Evolutionary conservation across 2,888 invertebrate species (phyloP).

Genomic region (Nebria salina): DNA sequence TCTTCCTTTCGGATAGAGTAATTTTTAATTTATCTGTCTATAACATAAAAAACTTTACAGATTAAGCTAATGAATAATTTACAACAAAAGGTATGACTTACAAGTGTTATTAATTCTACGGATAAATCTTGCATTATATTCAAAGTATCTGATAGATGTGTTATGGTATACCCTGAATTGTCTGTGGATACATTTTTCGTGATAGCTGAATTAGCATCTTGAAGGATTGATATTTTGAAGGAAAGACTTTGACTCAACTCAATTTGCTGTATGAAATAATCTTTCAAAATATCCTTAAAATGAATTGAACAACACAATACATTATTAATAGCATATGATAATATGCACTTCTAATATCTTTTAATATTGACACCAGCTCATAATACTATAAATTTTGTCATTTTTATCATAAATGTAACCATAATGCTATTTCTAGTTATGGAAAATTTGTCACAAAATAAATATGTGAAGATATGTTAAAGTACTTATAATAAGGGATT

Average conservation of each 20-base stretch:
- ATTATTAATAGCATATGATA: background rate
- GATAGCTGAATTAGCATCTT: slow-evolving; percentile 59
- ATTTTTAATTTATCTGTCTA: slow-evolving; percentile 34
- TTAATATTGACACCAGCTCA: too few relatives aligned
- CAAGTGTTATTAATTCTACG: slow-evolving; percentile 59
- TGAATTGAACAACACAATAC: background rate
- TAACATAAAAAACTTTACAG: background rate
- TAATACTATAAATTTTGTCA: too few relatives aligned
- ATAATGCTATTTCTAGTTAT: too few relatives aligned
- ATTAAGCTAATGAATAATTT: background rate
- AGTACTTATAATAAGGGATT: background rate
- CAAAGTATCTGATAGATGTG: slow-evolving; percentile 55
- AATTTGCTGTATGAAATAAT: slow-evolving; percentile 59
- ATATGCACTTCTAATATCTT: too few relatives aligned
- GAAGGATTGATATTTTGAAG: slow-evolving; percentile 60
- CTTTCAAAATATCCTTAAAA: slow-evolving; percentile 24
- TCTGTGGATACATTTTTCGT: slow-evolving; percentile 54
- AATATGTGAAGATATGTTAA: too few relatives aligned
- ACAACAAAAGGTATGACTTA: slow-evolving; percentile 49
- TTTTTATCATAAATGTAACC: too few relatives aligned
- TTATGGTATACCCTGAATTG: slow-evolving; percentile 51
- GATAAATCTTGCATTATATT: slow-evolving; percentile 61
- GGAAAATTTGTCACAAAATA: too few relatives aligned
- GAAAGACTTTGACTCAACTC: slow-evolving; percentile 59
- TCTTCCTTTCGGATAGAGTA: slow-evolving; percentile 20